These are phyloP conservation scores for Bryconaethiops microstoma DNA, from an alignment of 2,797 vertebrate species.

Conservation along the genomic window DNA sequence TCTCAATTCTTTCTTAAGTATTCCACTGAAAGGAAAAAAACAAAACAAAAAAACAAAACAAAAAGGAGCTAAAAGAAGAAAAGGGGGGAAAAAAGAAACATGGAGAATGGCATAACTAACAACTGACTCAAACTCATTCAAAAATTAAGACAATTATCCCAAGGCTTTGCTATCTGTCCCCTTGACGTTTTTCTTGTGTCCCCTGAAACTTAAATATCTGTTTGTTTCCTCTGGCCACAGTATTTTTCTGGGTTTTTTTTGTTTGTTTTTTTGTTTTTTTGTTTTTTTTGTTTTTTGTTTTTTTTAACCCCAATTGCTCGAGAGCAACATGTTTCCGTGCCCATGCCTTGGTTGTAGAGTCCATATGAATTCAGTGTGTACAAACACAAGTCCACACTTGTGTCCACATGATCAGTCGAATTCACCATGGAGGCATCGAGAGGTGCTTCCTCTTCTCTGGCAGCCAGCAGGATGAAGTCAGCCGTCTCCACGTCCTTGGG, in stretches of 20 bases:
- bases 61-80: conserved; percentile 5
- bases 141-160: conserved; percentile 64
- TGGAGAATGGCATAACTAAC: conserved; percentile 39
- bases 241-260: conserved; percentile 9
- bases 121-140: conserved; percentile 46
- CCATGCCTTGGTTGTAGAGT: conserved; percentile 9
- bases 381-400: conserved; percentile 23
- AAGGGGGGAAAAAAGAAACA: not conserved
- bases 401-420: conserved; percentile 32
- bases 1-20: conserved; percentile 35
- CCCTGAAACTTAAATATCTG: conserved; percentile 50
- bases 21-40: conserved; percentile 1
- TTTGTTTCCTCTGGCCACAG: conserved; percentile 44
- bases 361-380: conserved; percentile 47
- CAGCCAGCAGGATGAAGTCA: conserved; percentile 34
- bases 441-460: conserved; percentile 36
- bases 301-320: not conserved
- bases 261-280: not conserved
- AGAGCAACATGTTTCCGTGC: conserved; percentile 24
- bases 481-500: conserved; percentile 25
- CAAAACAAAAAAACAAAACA: not conserved
- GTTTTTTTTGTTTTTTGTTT: no score
- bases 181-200: conserved; percentile 39
- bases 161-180: conserved; percentile 44
- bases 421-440: conserved; percentile 28